These are phyloP conservation scores for Steinernema feltiae DNA, from an alignment of 1,140 invertebrate genomes.

Conservation along the genomic window DNA sequence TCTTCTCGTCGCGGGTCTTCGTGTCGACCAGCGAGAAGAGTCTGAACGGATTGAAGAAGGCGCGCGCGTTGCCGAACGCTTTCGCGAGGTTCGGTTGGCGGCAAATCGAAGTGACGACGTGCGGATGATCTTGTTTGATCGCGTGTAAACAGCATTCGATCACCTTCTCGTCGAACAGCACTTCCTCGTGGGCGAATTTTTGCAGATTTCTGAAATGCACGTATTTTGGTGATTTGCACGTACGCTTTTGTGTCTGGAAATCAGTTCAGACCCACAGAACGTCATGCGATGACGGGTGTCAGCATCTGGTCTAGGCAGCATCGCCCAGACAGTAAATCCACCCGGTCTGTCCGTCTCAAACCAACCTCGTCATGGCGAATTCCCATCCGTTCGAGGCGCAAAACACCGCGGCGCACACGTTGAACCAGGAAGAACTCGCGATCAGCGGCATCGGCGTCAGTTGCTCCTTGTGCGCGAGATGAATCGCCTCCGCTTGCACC, in stretches of 20 bases:
- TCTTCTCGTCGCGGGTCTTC: not conserved
- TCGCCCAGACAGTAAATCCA: too few species aligned
- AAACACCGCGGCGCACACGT: not conserved
- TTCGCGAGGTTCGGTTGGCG: not conserved
- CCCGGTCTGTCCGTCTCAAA: too few species aligned
- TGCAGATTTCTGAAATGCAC: not conserved
- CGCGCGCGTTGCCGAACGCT: not conserved
- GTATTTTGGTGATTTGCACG: not conserved
- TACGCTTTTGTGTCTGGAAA: not conserved
- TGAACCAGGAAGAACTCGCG: not conserved
- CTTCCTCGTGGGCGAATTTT: not conserved
- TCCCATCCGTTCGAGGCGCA: not conserved
- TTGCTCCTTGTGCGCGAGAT: not conserved
- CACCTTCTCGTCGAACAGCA: not conserved
- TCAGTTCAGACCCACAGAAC: not conserved
- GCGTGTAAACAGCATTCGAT: conserved; percentile 9
- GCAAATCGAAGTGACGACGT: not conserved
- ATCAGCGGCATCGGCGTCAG: not conserved
- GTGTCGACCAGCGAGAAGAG: not conserved
- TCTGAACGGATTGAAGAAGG: not conserved
- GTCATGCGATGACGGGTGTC: not conserved
- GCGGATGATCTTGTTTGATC: not conserved
- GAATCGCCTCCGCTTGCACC: not conserved
- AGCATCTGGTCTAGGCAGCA: too few species aligned
- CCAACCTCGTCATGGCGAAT: not conserved